Evolutionary conservation across 2,888 invertebrate species (phyloP).

Genomic region (Anodontia alba): DNA sequence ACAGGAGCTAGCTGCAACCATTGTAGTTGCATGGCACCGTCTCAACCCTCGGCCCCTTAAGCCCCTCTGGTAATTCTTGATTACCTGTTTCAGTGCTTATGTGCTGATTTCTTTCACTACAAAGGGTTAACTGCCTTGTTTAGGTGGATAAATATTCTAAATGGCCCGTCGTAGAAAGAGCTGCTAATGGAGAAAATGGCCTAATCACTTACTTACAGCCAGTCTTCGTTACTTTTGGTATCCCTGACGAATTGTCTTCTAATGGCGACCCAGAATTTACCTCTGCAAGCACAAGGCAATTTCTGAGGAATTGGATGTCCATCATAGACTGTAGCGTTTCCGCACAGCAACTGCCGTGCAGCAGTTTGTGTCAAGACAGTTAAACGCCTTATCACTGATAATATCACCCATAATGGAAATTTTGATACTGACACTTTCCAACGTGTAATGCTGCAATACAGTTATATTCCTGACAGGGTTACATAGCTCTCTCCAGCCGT

Average conservation of each 20-base stretch:
- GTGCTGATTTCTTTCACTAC: constrained; percentile 50
- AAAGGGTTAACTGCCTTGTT: constrained; percentile 56
- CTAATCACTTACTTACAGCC: constrained; percentile 45
- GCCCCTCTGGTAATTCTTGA: constrained; percentile 29
- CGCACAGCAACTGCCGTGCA: constrained; percentile 69
- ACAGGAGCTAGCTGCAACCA: background rate
- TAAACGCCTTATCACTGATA: constrained; percentile 69
- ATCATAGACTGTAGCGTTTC: constrained; percentile 65
- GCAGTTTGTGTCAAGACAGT: constrained; percentile 71
- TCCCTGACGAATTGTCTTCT: constrained; percentile 59
- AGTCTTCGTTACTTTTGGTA: constrained; percentile 60
- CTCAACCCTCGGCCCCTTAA: constrained; percentile 57
- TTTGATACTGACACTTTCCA: constrained; percentile 66
- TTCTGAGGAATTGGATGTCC: constrained; percentile 63
- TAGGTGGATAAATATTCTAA: constrained; percentile 65
- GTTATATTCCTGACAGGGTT: constrained; percentile 63
- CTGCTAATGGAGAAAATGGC: constrained; percentile 44
- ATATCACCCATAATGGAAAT: constrained; percentile 59
- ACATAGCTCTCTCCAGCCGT: constrained; percentile 64
- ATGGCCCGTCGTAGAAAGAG: constrained; percentile 62
- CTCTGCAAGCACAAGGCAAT: constrained; percentile 45
- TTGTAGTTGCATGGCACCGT: constrained; percentile 53
- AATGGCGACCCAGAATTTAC: constrained; percentile 66
- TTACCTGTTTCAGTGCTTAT: constrained; percentile 58
- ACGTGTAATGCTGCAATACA: constrained; percentile 62